A percentile compares a stretch with the other conserved stretches of the same genome.
Conservation (phyloP, 1,140 invertebrate species). For the Drosophila aff. region DNA sequence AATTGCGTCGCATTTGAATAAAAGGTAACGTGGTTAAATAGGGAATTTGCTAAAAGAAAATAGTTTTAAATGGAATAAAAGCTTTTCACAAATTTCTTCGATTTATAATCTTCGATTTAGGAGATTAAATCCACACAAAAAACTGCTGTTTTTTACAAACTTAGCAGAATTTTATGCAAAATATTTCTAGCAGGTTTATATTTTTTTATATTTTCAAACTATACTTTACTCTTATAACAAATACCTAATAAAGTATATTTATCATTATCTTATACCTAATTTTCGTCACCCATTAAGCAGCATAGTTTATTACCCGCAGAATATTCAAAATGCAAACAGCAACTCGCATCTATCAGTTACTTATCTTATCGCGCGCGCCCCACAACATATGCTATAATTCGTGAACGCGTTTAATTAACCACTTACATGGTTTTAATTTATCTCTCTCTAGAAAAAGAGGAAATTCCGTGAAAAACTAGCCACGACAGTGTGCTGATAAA, state of each 20-base stretch:
- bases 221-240: too few species aligned
- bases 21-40: background rate
- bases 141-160: too few species aligned
- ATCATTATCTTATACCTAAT: background rate
- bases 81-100: background rate
- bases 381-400: slow-evolving; percentile 80
- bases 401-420: slow-evolving; percentile 77
- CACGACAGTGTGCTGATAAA: slow-evolving; percentile 38
- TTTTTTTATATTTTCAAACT: too few species aligned
- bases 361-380: slow-evolving; percentile 67
- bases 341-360: slow-evolving; percentile 1
- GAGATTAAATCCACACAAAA: too few species aligned
- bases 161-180: too few species aligned
- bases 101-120: too few species aligned
- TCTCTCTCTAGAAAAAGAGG: slow-evolving; percentile 8
- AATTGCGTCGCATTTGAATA: slow-evolving; percentile 1
- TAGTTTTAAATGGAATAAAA: too few species aligned
- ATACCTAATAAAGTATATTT: too few species aligned
- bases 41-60: background rate
- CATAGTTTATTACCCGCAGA: slow-evolving; percentile 20
- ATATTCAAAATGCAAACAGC: slow-evolving; percentile 14
- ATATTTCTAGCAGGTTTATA: too few species aligned
- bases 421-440: slow-evolving; percentile 84
- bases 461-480: slow-evolving; percentile 27
- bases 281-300: background rate